Evolutionary conservation across 2,113 vertebrate species (phyloP).

Genomic region (Dasypus novemcinctus): DNA sequence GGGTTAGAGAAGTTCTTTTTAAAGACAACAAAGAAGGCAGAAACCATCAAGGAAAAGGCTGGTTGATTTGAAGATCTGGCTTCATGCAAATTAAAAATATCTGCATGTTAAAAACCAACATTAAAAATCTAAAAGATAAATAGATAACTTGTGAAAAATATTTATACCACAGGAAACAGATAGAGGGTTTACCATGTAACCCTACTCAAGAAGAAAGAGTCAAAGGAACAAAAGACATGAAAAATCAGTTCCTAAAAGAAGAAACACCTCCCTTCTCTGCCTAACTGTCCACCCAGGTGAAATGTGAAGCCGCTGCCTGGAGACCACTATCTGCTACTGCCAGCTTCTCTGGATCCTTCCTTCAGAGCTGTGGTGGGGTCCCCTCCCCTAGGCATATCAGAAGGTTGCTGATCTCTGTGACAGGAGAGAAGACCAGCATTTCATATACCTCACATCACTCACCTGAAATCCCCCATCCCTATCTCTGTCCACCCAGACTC

Average conservation of each 20-base stretch:
- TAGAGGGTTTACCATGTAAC: neutral
- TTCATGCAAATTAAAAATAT: slow-evolving; percentile 44
- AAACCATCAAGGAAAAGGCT: slow-evolving; percentile 56
- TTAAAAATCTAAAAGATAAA: slow-evolving; percentile 41
- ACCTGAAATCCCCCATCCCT: neutral
- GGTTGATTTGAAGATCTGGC: slow-evolving; percentile 48
- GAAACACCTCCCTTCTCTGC: neutral
- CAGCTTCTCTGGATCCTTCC: neutral
- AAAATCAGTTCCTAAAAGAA: neutral
- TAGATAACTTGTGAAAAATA: slow-evolving; percentile 21
- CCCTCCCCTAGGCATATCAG: neutral
- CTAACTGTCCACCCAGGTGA: neutral
- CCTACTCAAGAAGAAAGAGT: neutral
- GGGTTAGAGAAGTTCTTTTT: neutral
- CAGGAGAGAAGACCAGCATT: neutral
- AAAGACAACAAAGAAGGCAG: neutral
- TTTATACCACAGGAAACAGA: neutral
- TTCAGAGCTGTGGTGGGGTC: neutral
- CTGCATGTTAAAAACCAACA: slow-evolving; percentile 43
- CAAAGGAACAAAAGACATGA: neutral
- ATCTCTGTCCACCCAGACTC: neutral
- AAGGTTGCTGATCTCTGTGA: neutral
- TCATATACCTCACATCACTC: neutral
- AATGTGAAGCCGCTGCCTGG: neutral
- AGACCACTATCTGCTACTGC: neutral